Base-by-base conservation (phyloP, 1,140 invertebrate species). In the Zaprionus gabonicus region DNA sequence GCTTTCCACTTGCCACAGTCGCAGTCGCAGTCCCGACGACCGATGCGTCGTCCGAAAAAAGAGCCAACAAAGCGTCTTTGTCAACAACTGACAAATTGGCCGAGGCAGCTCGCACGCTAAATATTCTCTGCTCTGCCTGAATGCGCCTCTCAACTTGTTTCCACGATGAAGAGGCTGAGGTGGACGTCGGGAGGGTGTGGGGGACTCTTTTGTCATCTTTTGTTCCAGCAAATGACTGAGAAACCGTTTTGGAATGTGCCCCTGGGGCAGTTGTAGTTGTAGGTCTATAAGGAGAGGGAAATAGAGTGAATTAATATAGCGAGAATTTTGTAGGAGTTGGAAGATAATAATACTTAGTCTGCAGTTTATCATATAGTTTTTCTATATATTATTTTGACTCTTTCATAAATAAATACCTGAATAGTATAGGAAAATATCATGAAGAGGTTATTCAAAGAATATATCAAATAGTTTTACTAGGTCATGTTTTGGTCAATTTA, bases 41-140 rank as follows among this genome's bases (percentile, higher is more conserved):
- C 15, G 5, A 15, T 5, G 13, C 38, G 15, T 41, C 67, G 44
- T 64, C 82, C 70, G 64, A 53, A 63, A 58, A 73, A 72, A 55
- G 60, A 65, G 78, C 60, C 74, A 84, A 84, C 85, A 90, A 88
- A 79, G 76, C 81, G 70, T 79, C 74, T 83, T 88, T 88, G 84
- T 88, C 84, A 88, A 78, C 74, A 64, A 62, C 64, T 88, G 85
- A 88, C 85, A 90, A 90, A 88, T 88, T 90, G 81, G 85, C 56
- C 71, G 65, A 58, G 71, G 66, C 67, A 84, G 77, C 79, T 87
- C 76, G 56, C 58, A 70, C 75, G 63, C 46, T 51, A 51, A 51
- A 51, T 51, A 51, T 51, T 51, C 46, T 51, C 20, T 51, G 46
- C 46, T 51, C 20, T 51, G 46, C 17, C 20, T 51, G 46, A 51